Conservation (phyloP, 2,797 vertebrate species). For the Apodemus agrarius region DNA sequence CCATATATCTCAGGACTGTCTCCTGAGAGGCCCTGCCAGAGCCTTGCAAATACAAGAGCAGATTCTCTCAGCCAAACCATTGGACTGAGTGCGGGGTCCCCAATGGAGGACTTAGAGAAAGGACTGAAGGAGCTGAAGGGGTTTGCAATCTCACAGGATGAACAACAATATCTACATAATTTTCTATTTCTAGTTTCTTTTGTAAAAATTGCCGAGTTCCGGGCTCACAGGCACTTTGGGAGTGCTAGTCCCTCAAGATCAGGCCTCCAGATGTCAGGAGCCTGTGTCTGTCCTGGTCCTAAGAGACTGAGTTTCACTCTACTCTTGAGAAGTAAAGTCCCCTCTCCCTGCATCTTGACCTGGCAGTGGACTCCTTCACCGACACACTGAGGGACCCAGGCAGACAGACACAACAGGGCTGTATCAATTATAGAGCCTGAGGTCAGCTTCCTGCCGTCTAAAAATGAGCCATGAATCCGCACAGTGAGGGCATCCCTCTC, state of each 20-base stretch:
- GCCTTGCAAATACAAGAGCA: no score
- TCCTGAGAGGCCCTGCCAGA: no score
- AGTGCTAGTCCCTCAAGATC: background rate
- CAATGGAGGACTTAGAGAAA: no score
- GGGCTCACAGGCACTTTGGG: accelerated
- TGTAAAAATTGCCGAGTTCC: background rate
- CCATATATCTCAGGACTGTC: no score
- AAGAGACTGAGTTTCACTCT: background rate
- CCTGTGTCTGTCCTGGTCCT: background rate
- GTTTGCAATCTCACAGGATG: no score
- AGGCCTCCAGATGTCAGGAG: no score
- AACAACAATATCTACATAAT: background rate
- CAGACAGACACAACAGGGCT: accelerated
- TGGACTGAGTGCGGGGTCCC: no score
- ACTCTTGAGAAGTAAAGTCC: background rate
- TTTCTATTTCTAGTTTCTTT: background rate
- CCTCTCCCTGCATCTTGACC: no score
- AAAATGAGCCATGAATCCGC: background rate
- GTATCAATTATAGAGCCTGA: background rate
- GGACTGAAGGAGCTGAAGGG: no score
- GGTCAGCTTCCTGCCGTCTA: background rate
- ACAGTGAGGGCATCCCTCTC: no score
- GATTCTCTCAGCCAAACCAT: no score
- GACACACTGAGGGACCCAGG: background rate
- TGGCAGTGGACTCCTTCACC: background rate